Base-by-base conservation (phyloP, 2,888 invertebrate species). In the Podabrus alpinus region DNA sequence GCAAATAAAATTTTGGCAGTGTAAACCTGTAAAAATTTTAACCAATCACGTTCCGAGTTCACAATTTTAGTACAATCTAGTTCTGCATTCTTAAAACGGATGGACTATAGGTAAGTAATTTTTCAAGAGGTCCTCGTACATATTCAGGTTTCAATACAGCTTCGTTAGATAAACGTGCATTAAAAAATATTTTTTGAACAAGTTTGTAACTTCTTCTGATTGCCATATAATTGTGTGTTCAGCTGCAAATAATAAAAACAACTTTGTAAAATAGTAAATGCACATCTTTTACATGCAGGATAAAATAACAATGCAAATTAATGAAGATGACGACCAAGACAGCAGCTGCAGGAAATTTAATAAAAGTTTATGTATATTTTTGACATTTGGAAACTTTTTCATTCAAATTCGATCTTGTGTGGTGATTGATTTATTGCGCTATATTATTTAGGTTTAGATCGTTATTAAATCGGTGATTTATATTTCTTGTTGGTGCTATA, bases 401-500 rank as follows among this genome's bases (percentile, higher is more conserved):
- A 45, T 45, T 45, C 45, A 45, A 45, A n/a, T 45, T 45, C n/a
- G n/a, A 29, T 29, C 29, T 13, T 5, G 29, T 13, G 45, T n/a
- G 45, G n/a, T 45, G 45, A 45, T 45, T 45, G 45, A 45, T 45
- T 45, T 45, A 45, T 45, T 45, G 13, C 3, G n/a, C 45, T 9
- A n/a, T 45, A 45, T 13, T 5, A 45, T 45, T 45, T 45, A 45
- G 13, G n/a, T 7, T 45, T n/a, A n/a, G 45, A n/a, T 45, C 45
- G 45, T 45, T 45, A 45, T 45, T 45, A 45, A 45, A 45, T 45
- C 45, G 45, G n/a, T 45, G 45, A 45, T 45, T 45, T 45, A 45
- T 45, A 45, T 13, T n/a, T 45, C 45, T 45, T 59, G 64, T 71
- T 59, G 66, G 21, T 66, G 17, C 66, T 45, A 71, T 59, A 66